Evolutionary conservation across 2,113 vertebrate species (phyloP).

Genomic region (Scomber japonicus): DNA sequence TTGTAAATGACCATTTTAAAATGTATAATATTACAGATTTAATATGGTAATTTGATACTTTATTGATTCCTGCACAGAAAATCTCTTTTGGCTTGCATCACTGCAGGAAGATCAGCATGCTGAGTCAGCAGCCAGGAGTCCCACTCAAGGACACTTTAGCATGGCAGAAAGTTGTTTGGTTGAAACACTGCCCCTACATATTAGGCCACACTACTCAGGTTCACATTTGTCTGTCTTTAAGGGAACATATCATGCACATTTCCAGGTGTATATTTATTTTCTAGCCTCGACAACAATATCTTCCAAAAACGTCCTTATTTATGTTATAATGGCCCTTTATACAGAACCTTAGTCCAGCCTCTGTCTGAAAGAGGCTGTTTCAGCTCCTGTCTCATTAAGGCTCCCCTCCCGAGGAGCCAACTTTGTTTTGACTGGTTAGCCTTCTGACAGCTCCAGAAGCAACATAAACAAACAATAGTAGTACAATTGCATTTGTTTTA

Average conservation of each 20-base stretch:
- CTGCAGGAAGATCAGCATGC: constrained; percentile 29
- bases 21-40: constrained; percentile 7
- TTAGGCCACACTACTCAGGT: constrained; percentile 18
- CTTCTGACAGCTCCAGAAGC: too few relatives aligned
- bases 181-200: constrained; percentile 1
- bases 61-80: constrained; percentile 31
- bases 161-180: constrained; percentile 1
- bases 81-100: constrained; percentile 15
- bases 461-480: too few relatives aligned
- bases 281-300: too few relatives aligned
- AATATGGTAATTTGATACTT: constrained; percentile 29
- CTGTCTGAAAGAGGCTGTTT: too few relatives aligned
- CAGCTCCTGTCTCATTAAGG: too few relatives aligned
- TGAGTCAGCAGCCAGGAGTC: constrained; percentile 55
- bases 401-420: too few relatives aligned
- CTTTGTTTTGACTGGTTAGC: too few relatives aligned
- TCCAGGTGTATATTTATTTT: too few relatives aligned
- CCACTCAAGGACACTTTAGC: constrained; percentile 70
- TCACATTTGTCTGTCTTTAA: not conserved
- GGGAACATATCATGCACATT: not conserved
- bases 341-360: too few relatives aligned
- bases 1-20: constrained; percentile 33
- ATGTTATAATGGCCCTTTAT: too few relatives aligned
- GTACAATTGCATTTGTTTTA: too few relatives aligned
- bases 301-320: too few relatives aligned